Evolutionary conservation across 64 coral and sea anemone species (phyloP), one percentile per base, ranked within the genome.

Genomic region (Montipora cactus): DNA sequence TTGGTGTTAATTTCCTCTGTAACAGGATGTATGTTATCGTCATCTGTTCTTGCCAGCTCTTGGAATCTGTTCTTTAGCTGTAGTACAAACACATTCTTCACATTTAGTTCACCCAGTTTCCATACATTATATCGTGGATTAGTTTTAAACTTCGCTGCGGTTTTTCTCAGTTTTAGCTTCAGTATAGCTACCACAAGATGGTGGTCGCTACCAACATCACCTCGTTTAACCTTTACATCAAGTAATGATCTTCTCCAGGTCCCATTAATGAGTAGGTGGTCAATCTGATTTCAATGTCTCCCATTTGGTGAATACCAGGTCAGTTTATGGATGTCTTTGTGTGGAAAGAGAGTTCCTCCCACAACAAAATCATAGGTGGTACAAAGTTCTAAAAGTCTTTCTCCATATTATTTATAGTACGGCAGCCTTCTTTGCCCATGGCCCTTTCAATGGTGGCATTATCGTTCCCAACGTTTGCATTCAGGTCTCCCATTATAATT

Each of bases 241-340:
- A n/a, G 69, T 16, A 78, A 44, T 1, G 83, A 88, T 18, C 69
- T 44, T 12, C 75, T 48, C 82, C 53, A 88, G 57, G 16, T 83
- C 12, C 91, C 64, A 72, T 88, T 75, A n/a, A 94, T 76, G 20
- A 82, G 45, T 10, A 94, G 19, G 67, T 94, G 87, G 64, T 90
- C 87, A 22, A 94, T 83, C 92, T 89, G 92, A 55, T 89, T 94
- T 72, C 19, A 8, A 25, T 80, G 67, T 15, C 50, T 73, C 18
- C 47, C n/a, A 76, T 89, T 81, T 14, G 77, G 67, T 37, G 86
- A 89, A 4, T 50, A 80, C 75, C 92, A 88, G 21, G 92, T 88
- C 25, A 80, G 15, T 59, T 80, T 73, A 13, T 93, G 44, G n/a
- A 81, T 89, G 12, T 76, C 23, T 46, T 20, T 70, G 37, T 82